These are phyloP conservation scores for Nylanderia fulva DNA, from an alignment of 1,140 invertebrate species.

Conservation along the genomic window DNA sequence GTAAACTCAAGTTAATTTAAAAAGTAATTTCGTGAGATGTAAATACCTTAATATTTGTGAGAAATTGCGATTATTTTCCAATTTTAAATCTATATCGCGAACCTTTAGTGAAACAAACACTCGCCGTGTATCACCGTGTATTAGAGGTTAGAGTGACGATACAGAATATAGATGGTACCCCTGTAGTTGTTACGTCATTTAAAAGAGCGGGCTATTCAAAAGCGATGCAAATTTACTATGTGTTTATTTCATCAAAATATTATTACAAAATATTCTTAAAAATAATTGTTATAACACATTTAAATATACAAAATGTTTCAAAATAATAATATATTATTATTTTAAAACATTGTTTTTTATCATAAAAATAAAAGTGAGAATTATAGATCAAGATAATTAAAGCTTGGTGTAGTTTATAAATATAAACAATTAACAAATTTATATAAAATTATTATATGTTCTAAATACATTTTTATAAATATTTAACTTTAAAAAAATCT, in stretches of 20 bases:
- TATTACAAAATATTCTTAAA: too few species aligned
- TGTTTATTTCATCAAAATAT: too few species aligned
- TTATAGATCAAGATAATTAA: background rate
- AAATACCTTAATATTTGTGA: background rate
- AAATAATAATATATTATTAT: background rate
- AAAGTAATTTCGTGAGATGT: background rate
- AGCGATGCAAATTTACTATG: too few species aligned
- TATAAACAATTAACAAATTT: background rate
- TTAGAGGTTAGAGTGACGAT: background rate
- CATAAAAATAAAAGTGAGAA: background rate
- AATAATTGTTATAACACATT: background rate
- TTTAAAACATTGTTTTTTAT: background rate
- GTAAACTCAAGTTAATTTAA: background rate
- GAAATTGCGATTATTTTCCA: background rate
- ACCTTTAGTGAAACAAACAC: background rate
- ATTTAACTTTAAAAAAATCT: too few species aligned
- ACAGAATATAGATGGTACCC: too few species aligned
- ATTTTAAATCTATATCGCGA: background rate
- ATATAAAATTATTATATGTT: background rate
- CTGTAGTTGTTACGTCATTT: too few species aligned
- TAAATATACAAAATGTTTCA: background rate
- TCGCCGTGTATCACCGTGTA: slow-evolving; percentile 24
- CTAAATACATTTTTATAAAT: too few species aligned
- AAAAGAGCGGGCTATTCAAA: too few species aligned
- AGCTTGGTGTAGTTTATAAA: background rate